Percentiles rank a stretch among this genome's conserved stretches.
Evolutionary conservation across 30 jellyfish, hydroid and myxozoan species (phyloP).

Genomic region (Aurelia sp.): DNA sequence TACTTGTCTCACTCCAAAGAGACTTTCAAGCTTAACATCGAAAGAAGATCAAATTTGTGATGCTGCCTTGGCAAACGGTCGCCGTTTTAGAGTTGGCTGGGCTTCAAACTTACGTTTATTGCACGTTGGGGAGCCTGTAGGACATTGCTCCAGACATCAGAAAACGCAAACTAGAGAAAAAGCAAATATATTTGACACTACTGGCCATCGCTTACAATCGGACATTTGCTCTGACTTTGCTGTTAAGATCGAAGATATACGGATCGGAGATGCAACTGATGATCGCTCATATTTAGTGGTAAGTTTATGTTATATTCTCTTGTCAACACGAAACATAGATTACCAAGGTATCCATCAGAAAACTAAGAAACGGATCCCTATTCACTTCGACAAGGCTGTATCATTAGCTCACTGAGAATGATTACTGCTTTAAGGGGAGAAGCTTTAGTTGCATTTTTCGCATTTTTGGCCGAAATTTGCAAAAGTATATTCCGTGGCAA

Average conservation of each 20-base stretch:
- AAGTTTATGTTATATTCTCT: not conserved
- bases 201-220: not conserved
- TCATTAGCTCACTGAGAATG: no score
- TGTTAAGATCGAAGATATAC: slow-evolving; percentile 30
- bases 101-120: slow-evolving; percentile 54
- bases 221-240: slow-evolving; percentile 11
- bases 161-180: slow-evolving; percentile 1
- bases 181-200: slow-evolving; percentile 18
- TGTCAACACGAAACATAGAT: no score
- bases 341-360: no score
- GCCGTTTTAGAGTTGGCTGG: slow-evolving; percentile 92
- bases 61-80: slow-evolving; percentile 81
- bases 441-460: no score
- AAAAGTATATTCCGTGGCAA: no score
- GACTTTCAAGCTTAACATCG: slow-evolving; percentile 18
- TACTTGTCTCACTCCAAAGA: slow-evolving; percentile 19
- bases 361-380: no score
- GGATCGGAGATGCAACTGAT: slow-evolving; percentile 20
- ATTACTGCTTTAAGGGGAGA: no score
- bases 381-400: no score
- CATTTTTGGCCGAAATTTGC: no score
- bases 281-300: slow-evolving; percentile 47
- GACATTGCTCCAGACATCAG: slow-evolving; percentile 6
- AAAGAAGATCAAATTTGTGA: slow-evolving; percentile 71
- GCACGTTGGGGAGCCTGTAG: slow-evolving; percentile 69